Base-by-base conservation (phyloP, 1,140 invertebrate genomes). In the Monochamus saltuarius region DNA sequence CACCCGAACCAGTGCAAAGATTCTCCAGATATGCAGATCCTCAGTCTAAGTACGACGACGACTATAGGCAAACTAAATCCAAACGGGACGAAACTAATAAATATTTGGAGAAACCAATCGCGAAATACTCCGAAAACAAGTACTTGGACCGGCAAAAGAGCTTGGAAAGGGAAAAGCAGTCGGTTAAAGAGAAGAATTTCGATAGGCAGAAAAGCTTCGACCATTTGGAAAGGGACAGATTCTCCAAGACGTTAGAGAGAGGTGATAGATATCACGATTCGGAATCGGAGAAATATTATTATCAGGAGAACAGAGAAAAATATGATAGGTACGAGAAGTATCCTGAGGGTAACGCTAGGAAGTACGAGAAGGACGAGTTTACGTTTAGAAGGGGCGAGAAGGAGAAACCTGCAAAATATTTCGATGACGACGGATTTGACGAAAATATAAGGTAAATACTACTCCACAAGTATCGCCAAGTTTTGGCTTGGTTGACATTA, bases 341-440 rank as follows among this genome's bases (percentile, higher is more conserved):
- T 38, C 29, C 59, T 9, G 39, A 56, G 9, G 39, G 43, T 34
- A 49, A 65, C 7, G 13, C 62, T 16, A 45, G 42, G 9, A 56
- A 46, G n/a, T 38, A 52, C 9, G 46, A 37, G 1, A 56, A 46
- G 11, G 56, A 65, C 29, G 52, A 36, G 3, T 38, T 52, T 2
- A 40, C 50, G 13, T 36, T 14, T 10, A 43, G 57, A 11, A 56
- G 50, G 34, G 13, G 7, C 1, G 63, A 65, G 8, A 66, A 64
- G 35, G 60, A 65, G 7, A 64, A 65, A 56, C 46, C 61, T 9
- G 36, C 49, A 4, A 68, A 67, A 37, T 71, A 72, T 42, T 67
- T 67, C 22, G 66, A 72, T 8, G 71, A 73, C 57, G 69, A 72
- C 42, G 72, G 69, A n/a, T 72, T 72, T 47, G 72, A 74, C 43